Evolutionary conservation across 2,888 invertebrate genomes (phyloP).

Genomic region (Epistrophe eligans): DNA sequence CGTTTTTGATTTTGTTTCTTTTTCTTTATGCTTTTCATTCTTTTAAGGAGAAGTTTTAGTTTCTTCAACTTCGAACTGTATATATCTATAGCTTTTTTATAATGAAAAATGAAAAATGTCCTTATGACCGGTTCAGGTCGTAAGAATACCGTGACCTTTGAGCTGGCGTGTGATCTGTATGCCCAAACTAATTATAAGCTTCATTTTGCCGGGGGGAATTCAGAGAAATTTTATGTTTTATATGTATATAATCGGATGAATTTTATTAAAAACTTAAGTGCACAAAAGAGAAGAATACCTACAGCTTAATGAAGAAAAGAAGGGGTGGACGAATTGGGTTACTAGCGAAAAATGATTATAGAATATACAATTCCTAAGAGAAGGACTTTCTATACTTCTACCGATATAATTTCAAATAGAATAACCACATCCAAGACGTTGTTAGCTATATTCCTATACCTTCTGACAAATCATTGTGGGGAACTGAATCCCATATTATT

Average conservation of each 20-base stretch:
- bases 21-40: not conserved
- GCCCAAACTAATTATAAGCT: conserved; percentile 52
- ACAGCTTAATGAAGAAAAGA: too few species aligned
- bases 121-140: conserved; percentile 39
- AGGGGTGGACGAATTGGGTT: too few species aligned
- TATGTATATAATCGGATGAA: not conserved
- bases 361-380: too few species aligned
- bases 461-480: too few species aligned
- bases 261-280: too few species aligned
- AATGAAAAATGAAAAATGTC: conserved; percentile 49
- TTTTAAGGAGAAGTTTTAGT: not conserved
- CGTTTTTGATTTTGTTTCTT: not conserved
- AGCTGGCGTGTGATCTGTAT: conserved; percentile 43
- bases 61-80: not conserved
- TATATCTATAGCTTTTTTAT: conserved; percentile 6
- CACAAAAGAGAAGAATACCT: too few species aligned
- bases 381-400: too few species aligned
- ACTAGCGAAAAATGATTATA: too few species aligned
- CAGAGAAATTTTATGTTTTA: not conserved
- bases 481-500: too few species aligned
- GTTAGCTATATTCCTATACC: too few species aligned
- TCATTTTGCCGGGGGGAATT: conserved; percentile 5
- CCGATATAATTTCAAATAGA: too few species aligned
- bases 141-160: conserved; percentile 9
- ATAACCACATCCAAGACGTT: too few species aligned